phyloP scores from a whole-genome alignment of 1,140 invertebrate genomes.

The Zeugodacus cucurbitae region DNA sequence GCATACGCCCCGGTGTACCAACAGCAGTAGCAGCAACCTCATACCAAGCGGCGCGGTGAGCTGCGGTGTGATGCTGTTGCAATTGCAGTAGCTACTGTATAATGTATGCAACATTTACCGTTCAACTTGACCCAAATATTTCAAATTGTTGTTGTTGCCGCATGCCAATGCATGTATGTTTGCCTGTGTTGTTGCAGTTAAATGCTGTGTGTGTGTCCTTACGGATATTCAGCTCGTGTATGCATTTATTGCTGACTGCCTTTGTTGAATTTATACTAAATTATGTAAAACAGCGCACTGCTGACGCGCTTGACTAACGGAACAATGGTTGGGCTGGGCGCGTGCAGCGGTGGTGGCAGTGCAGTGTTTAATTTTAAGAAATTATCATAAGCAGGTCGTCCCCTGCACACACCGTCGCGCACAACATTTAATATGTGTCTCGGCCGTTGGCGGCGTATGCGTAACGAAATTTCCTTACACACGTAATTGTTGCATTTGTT shows the following conservation, averaged over 20 bases:
- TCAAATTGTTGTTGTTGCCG: not conserved
- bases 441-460: not conserved
- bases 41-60: not conserved
- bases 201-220: not conserved
- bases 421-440: not conserved
- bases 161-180: not conserved
- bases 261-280: slow-evolving; percentile 39
- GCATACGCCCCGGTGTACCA: not conserved
- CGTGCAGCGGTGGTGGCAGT: not conserved
- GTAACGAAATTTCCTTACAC: not conserved
- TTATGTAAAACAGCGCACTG: slow-evolving; percentile 18
- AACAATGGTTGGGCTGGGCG: not conserved
- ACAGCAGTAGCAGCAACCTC: not conserved
- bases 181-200: not conserved
- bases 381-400: slow-evolving; percentile 24
- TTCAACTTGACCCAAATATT: slow-evolving; percentile 38
- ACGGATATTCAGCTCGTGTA: not conserved
- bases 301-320: not conserved
- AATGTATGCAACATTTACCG: slow-evolving; percentile 28
- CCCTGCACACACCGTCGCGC: not conserved
- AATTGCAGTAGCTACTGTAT: not conserved
- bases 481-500: not conserved
- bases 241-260: not conserved
- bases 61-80: not conserved
- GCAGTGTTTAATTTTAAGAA: slow-evolving; percentile 24